Base-by-base conservation (phyloP, 2,888 invertebrate species). In the Trissolcus brochymenae region DNA sequence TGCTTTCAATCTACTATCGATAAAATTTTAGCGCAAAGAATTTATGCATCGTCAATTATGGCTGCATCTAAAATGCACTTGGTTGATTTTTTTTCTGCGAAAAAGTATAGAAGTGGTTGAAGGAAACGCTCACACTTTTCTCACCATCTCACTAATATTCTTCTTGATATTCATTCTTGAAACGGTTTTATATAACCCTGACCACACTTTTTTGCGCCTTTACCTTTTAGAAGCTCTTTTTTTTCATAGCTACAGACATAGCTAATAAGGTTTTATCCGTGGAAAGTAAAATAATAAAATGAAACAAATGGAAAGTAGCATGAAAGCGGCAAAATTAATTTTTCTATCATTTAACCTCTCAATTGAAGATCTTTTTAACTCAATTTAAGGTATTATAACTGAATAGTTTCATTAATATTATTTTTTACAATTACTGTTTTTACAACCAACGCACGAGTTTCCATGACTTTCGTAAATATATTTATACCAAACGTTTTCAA, bases 81-180 rank as follows among this genome's bases (percentile, higher is more conserved):
- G 41, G 51, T 62, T 57, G 62, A 71, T 71, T 71, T 71, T 70
- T 70, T 62, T 62, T 54, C 29, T 59, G 19, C 1, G 4, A 43
- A 25, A 51, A 67, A 66, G 56, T 73, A 56, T 60, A 14, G n/a
- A 56, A 53, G 46, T 51, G 50, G 50, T 11, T 35, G 60, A 55
- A 57, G 64, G 53, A 73, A 73, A 61, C 54, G 61, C 16, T 60
- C 59, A 67, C 61, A 66, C 66, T 66, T 73, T 56, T 67, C 53
- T 21, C 66, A 19, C 66, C 66, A 73, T 73, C 66, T 66, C 56
- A 41, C 60, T 61, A 61, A 67, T 56, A 73, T 73, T 67, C 73
- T 66, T 67, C 51, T 11, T 61, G 61, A 67, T 61, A 73, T 73
- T 73, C 66, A 73, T 66, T 67, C 66, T 61, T 67, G 25, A 50